Conservation (phyloP, 2,888 invertebrate genomes). For the Drosophila testacea region DNA sequence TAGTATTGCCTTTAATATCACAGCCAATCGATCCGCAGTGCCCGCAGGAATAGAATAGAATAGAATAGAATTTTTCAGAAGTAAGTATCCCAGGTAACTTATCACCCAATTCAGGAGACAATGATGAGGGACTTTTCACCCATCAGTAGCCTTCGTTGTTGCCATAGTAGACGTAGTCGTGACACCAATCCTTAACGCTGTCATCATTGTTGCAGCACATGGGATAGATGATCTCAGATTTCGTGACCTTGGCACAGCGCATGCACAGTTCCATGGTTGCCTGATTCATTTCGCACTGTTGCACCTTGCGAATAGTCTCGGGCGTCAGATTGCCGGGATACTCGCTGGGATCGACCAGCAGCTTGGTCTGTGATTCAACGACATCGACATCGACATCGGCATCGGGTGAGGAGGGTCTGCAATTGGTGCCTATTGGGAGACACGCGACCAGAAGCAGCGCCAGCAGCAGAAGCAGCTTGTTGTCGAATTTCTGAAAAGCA, state of each 20-base stretch:
- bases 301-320: slow-evolving; percentile 80
- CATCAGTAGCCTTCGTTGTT: slow-evolving; percentile 29
- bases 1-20: slow-evolving; percentile 70
- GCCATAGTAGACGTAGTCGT: slow-evolving; percentile 86
- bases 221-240: slow-evolving; percentile 86
- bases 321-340: slow-evolving; percentile 79
- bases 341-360: slow-evolving; percentile 64
- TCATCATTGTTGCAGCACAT: slow-evolving; percentile 87
- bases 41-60: slow-evolving; percentile 30
- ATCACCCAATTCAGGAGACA: neutral
- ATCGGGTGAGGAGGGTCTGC: slow-evolving; percentile 52
- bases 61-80: slow-evolving; percentile 28
- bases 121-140: neutral
- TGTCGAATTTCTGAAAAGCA: slow-evolving; percentile 46
- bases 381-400: neutral
- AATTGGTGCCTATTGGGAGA: neutral
- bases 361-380: neutral
- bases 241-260: slow-evolving; percentile 86
- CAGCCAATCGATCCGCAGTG: slow-evolving; percentile 72
- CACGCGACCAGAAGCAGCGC: slow-evolving; percentile 42
- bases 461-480: slow-evolving; percentile 17
- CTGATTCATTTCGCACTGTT: slow-evolving; percentile 78
- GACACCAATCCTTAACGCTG: slow-evolving; percentile 86
- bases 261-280: slow-evolving; percentile 86
- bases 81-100: slow-evolving; percentile 10